phyloP scores from a whole-genome alignment of 1,140 invertebrate species.

The Ceratitis capitata region DNA sequence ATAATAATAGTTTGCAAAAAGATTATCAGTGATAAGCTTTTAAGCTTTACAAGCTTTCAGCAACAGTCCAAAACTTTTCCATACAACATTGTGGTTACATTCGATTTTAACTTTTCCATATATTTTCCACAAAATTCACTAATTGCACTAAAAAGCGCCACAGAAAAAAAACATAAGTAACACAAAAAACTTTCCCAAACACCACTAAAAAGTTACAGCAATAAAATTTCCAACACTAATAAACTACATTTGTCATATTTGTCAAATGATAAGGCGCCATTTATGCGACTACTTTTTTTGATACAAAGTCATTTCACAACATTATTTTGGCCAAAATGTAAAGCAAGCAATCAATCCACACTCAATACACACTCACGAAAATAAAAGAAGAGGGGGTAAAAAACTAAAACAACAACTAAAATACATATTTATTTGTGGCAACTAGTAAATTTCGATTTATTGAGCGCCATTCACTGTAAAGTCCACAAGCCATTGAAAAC shows the following conservation, averaged over 20 bases:
- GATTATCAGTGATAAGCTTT: too few relatives aligned
- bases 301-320: not conserved
- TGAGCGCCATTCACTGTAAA: not conserved
- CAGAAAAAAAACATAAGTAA: not conserved
- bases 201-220: not conserved
- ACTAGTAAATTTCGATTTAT: constrained; percentile 18
- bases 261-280: not conserved
- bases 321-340: not conserved
- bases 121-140: too few relatives aligned
- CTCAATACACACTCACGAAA: not conserved
- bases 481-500: not conserved
- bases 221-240: constrained; percentile 17
- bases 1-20: too few relatives aligned
- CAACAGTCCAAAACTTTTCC: too few relatives aligned
- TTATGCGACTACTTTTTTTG: not conserved
- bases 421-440: not conserved
- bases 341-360: constrained; percentile 7
- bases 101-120: too few relatives aligned
- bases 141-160: too few relatives aligned
- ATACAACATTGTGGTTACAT: too few relatives aligned
- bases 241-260: constrained; percentile 33
- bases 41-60: too few relatives aligned
- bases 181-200: not conserved
- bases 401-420: not conserved
- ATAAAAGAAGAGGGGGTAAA: too few relatives aligned